phyloP scores from a whole-genome alignment of 64 coral and sea anemone species.

The Hydrozoanthus tunicans region DNA sequence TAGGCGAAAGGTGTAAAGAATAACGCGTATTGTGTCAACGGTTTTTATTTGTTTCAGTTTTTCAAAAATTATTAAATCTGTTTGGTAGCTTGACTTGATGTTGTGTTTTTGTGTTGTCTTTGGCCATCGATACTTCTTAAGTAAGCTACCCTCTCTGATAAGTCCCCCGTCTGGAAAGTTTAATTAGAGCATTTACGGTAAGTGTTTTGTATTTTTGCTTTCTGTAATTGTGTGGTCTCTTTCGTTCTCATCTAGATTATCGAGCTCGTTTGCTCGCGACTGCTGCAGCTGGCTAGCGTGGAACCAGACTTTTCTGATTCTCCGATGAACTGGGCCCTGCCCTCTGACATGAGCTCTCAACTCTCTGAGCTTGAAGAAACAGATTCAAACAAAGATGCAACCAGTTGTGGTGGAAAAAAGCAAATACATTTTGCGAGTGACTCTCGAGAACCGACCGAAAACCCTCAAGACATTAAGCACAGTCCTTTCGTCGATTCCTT shows the following conservation, averaged over 20 bases:
- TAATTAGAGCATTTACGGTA: not conserved
- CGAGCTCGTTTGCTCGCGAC: conserved; percentile 63
- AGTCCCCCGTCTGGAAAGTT: no score
- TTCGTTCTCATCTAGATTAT: conserved; percentile 55
- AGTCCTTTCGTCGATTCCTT: conserved; percentile 81
- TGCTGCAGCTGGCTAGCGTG: conserved; percentile 76
- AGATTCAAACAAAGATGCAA: conserved; percentile 42
- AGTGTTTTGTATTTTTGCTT: not conserved
- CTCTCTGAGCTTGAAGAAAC: conserved; percentile 64
- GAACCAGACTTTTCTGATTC: conserved; percentile 23
- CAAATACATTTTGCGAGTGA: conserved; percentile 13
- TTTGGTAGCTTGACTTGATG: no score
- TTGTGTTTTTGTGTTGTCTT: no score
- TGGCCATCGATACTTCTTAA: no score
- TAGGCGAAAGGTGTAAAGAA: no score
- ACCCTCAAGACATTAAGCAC: conserved; percentile 62
- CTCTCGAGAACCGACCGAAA: not conserved
- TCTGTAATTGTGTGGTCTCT: not conserved
- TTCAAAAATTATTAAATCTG: no score
- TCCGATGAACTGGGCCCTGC: conserved; percentile 60
- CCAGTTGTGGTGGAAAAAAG: not conserved
- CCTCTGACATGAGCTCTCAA: conserved; percentile 44
- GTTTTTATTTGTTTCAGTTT: no score
- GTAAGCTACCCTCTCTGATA: no score
- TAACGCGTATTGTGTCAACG: no score